Conservation (phyloP, 2,113 vertebrate species). For the Coracopsis vasa region DNA sequence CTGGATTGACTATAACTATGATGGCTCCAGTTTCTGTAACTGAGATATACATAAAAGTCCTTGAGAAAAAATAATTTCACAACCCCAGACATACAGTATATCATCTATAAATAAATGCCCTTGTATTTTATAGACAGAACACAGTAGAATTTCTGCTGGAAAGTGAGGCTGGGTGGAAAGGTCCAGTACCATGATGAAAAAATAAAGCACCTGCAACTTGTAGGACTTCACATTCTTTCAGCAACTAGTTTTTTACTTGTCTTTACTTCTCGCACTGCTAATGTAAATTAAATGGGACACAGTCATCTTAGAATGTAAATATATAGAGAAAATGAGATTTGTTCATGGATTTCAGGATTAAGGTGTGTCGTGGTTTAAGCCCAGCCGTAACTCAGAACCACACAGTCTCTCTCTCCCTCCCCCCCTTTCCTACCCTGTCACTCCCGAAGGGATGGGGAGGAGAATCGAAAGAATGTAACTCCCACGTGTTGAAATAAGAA, state of each 20-base stretch:
- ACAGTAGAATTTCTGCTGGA: neutral
- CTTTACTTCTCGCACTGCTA: neutral
- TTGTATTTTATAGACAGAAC: neutral
- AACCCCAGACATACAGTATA: neutral
- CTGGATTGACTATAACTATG: neutral
- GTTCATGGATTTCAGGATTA: neutral
- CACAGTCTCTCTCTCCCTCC: no score
- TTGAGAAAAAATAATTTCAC: neutral
- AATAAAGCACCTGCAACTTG: neutral
- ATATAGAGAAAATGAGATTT: neutral
- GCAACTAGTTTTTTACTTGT: neutral
- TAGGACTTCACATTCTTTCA: neutral
- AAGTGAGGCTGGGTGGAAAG: neutral
- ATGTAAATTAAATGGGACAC: neutral
- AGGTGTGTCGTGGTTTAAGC: no score
- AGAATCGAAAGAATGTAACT: no score
- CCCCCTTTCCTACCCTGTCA: no score
- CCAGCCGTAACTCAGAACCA: no score
- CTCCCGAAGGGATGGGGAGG: no score
- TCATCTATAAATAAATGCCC: neutral
- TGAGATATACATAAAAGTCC: neutral
- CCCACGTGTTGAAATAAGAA: no score
- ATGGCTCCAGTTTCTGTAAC: neutral
- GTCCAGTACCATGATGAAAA: neutral
- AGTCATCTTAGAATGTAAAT: neutral